Evolutionary conservation across 2,113 vertebrate species (phyloP).

Genomic region (Clupea harengus): DNA sequence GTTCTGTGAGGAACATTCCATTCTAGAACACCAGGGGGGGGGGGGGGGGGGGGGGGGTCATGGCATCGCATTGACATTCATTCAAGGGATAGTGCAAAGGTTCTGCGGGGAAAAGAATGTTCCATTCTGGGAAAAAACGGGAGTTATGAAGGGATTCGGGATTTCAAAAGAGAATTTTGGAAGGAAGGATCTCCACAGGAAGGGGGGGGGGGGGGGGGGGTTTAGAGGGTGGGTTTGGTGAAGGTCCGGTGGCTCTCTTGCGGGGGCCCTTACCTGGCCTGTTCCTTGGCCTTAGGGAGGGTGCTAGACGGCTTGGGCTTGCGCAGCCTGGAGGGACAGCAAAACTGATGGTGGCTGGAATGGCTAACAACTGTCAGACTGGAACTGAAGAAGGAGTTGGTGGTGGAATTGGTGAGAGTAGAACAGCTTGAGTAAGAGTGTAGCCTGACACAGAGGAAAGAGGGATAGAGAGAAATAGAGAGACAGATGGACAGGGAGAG

Average conservation of each 20-base stretch:
- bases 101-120: background rate
- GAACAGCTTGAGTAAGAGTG: slow-evolving; percentile 62
- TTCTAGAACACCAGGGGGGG: slow-evolving; percentile 7
- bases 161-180: background rate
- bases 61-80: background rate
- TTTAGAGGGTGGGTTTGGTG: background rate
- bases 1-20: background rate
- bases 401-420: slow-evolving; percentile 64
- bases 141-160: background rate
- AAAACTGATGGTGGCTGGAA: slow-evolving; percentile 91
- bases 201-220: slow-evolving; percentile 34
- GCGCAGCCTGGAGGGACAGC: slow-evolving; percentile 85
- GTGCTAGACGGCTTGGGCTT: slow-evolving; percentile 83
- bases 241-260: slow-evolving; percentile 41
- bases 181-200: background rate
- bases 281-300: slow-evolving; percentile 77
- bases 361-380: slow-evolving; percentile 70
- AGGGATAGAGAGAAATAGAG: slow-evolving; percentile 27
- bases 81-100: background rate
- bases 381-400: slow-evolving; percentile 68
- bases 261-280: slow-evolving; percentile 86
- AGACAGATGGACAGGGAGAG: background rate
- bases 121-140: background rate
- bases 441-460: slow-evolving; percentile 59
- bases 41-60: background rate